Evolutionary conservation across 2,888 invertebrate species (phyloP).

Genomic region (Gnatocerus cornutus): DNA sequence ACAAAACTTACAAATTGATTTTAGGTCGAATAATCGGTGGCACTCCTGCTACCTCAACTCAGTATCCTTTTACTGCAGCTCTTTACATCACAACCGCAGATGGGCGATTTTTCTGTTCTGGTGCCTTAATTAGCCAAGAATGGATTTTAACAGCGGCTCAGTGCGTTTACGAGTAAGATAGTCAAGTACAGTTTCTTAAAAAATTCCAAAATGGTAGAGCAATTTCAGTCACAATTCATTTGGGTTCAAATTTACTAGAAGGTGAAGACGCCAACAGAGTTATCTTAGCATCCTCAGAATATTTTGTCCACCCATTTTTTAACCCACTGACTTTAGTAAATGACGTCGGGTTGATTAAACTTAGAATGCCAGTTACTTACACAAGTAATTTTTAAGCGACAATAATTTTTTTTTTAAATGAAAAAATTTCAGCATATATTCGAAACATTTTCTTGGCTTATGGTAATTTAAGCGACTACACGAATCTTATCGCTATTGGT

Average conservation of each 20-base stretch:
- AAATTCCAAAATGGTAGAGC: too few species aligned
- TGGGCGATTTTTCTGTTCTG: slow-evolving; percentile 13
- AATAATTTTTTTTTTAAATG: too few species aligned
- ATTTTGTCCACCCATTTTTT: neutral
- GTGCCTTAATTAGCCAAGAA: neutral
- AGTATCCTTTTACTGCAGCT: neutral
- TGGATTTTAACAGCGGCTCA: slow-evolving; percentile 25
- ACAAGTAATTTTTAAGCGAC: slow-evolving; percentile 4
- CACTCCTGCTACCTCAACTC: neutral
- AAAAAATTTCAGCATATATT: neutral
- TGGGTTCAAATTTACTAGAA: neutral
- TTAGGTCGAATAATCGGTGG: slow-evolving; percentile 17
- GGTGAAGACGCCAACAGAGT: neutral
- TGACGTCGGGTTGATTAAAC: slow-evolving; percentile 11
- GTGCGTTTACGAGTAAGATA: slow-evolving; percentile 11
- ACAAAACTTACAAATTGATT: neutral
- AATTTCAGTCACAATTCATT: neutral
- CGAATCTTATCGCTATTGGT: neutral
- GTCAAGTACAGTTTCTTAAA: neutral
- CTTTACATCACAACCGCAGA: neutral
- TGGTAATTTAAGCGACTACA: neutral
- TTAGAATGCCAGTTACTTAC: neutral
- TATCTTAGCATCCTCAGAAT: neutral
- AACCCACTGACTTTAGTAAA: slow-evolving; percentile 4
- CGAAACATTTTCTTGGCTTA: neutral